Percentiles rank a stretch among this genome's conserved stretches.
These are phyloP conservation scores for Actinopyga echinites DNA, from an alignment of 53 echinoderm and acorn worm species.

Conservation along the genomic window DNA sequence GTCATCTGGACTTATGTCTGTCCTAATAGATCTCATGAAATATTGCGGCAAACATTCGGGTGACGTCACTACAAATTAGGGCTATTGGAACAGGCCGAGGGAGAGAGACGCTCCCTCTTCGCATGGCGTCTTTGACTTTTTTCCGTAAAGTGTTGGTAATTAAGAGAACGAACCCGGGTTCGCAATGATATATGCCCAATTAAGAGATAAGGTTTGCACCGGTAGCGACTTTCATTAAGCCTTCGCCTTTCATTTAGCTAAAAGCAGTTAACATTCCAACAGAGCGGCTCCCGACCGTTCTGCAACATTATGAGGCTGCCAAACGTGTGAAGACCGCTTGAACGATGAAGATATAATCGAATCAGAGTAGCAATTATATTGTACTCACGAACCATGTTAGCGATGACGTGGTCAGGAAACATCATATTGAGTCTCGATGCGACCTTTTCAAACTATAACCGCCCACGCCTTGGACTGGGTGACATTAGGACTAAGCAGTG, in stretches of 20 bases:
- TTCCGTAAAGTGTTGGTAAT: constrained; percentile 27
- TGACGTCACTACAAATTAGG: too few species aligned
- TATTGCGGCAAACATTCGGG: too few species aligned
- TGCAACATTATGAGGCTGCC: too few species aligned
- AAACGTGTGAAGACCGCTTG: not conserved
- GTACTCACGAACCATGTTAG: not conserved
- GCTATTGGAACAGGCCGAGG: too few species aligned
- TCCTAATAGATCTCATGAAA: too few species aligned
- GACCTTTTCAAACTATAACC: not conserved
- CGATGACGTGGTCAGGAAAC: constrained; percentile 16
- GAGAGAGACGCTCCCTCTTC: not conserved
- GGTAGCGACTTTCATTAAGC: constrained; percentile 38
- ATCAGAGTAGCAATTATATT: not conserved
- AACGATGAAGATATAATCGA: constrained; percentile 20
- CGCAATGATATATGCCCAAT: constrained; percentile 34
- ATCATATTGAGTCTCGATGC: not conserved
- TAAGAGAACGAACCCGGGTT: constrained; percentile 30
- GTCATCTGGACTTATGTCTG: too few species aligned
- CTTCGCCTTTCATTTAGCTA: constrained; percentile 42
- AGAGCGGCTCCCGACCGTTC: not conserved
- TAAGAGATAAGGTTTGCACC: constrained; percentile 31
- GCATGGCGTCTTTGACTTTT: not conserved
- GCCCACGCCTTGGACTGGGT: too few species aligned
- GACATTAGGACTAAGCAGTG: too few species aligned
- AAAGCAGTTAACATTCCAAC: constrained; percentile 38